Evolutionary conservation across 2,888 invertebrate genomes (phyloP).

Genomic region (Platerodrilus igneus): DNA sequence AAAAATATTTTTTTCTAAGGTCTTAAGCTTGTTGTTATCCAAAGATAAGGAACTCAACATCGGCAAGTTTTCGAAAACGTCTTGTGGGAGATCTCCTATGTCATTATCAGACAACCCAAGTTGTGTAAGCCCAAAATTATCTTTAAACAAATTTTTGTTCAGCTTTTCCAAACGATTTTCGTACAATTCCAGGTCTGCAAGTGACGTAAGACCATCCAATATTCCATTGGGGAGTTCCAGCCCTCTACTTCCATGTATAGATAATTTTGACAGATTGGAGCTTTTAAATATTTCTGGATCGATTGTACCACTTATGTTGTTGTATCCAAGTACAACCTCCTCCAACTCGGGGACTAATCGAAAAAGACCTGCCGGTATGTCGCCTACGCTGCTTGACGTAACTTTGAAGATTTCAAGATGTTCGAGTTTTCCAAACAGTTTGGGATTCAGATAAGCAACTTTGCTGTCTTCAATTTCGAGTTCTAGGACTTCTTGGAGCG

Average conservation of each 20-base stretch:
- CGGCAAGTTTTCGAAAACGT: neutral
- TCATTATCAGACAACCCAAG: conserved; percentile 9
- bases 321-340: conserved; percentile 6
- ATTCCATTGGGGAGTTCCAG: conserved; percentile 4
- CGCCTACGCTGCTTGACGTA: neutral
- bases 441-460: neutral
- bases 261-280: too few species aligned
- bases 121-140: neutral
- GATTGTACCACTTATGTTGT: too few species aligned
- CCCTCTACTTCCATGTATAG: too few species aligned
- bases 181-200: conserved; percentile 6
- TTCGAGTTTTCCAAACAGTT: neutral
- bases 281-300: too few species aligned
- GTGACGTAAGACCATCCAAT: neutral
- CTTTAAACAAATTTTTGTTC: conserved; percentile 1
- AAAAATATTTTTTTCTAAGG: conserved; percentile 4
- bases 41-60: conserved; percentile 1
- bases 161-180: conserved; percentile 4
- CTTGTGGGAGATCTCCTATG: neutral
- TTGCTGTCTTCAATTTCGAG: neutral
- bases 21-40: conserved; percentile 8
- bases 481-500: neutral
- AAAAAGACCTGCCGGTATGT: neutral
- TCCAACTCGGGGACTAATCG: neutral
- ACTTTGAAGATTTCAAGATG: neutral